Evolutionary conservation across 2,113 vertebrate species (phyloP), one percentile per base, ranked within the genome.

Genomic region (Stomatorhinus ivindoensis): DNA sequence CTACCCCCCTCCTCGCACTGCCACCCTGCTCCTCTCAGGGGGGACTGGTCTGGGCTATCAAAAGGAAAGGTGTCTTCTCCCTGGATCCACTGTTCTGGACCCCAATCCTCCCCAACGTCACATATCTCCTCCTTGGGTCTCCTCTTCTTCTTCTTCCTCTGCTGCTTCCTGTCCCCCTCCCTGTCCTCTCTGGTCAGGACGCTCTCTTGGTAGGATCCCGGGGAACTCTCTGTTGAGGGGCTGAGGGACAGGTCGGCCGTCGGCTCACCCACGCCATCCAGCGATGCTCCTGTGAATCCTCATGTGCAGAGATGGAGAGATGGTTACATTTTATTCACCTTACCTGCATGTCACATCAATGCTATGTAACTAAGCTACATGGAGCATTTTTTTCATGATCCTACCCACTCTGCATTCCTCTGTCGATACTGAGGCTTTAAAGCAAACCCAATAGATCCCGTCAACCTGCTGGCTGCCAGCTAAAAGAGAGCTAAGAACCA

Each of bases 91-190:
- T 85, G 94, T 92, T 89, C 89, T 35, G 92, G 90, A 50, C 80
- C 89, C 11, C 91, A 89, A 47, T 86, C 90, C 73, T 95, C 94
- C 93, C 94, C 85, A 88, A 95, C 93, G 92, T 94, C 88, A 91
- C 93, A 93, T 88, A 92, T 92, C 90, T 95, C 94, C 3, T 95
- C 93, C 39, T 92, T 93, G 89, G 91, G 92, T 93, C 94, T 96
- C 93, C 94, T 95, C 94, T 95, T 96, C 94, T 96, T 96, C 92
- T 95, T 95, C 92, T 93, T 94, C 47, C 92, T 94, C 51, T 94
- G 95, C 91, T 96, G 94, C 89, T 94, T 92, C 91, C 42, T 80
- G 15, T 91, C 93, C 35, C 90, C 92, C 61, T 95, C 90, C 91
- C 93, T 93, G 91, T 95, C 95, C 8, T 92, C 91, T 5, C 89